A percentile compares a stretch with the other conserved stretches of the same genome.
phyloP scores from a whole-genome alignment of 2,888 invertebrate species.

The Sturmia bella region DNA sequence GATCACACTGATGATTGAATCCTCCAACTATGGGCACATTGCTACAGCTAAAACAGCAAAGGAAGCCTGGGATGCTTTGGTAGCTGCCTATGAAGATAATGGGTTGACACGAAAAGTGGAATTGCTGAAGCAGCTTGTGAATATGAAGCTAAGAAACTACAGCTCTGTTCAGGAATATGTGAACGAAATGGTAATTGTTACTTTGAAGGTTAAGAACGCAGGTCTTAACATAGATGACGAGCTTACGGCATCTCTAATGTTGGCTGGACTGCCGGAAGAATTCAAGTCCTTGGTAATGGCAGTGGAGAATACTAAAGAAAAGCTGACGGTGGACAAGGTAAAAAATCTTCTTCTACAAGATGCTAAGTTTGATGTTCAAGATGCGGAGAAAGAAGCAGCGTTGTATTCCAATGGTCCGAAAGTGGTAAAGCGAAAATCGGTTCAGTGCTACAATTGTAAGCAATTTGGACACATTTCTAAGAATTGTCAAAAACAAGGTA shows the following conservation, averaged over 20 bases:
- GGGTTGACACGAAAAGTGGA: conserved; percentile 41
- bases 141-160: conserved; percentile 36
- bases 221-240: conserved; percentile 59
- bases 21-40: not conserved
- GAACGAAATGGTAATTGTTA: conserved; percentile 45
- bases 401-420: conserved; percentile 41
- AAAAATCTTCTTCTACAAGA: conserved; percentile 54
- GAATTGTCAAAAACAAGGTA: not conserved
- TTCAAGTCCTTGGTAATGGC: conserved; percentile 59
- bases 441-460: conserved; percentile 32
- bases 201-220: conserved; percentile 47
- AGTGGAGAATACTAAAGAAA: conserved; percentile 62
- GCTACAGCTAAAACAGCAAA: not conserved
- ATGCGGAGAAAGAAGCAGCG: conserved; percentile 25
- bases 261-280: conserved; percentile 63
- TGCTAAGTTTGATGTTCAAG: conserved; percentile 55
- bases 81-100: conserved; percentile 28
- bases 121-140: conserved; percentile 43
- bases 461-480: too few species aligned
- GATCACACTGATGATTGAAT: not conserved
- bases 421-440: conserved; percentile 19
- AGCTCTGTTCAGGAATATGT: conserved; percentile 55
- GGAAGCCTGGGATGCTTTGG: conserved; percentile 18
- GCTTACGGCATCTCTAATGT: conserved; percentile 58
- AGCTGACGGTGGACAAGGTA: conserved; percentile 51